Evolutionary conservation across 2,113 vertebrate genomes (phyloP), one percentile per base, ranked within the genome.

Genomic region (Melanostigma gelatinosum): DNA sequence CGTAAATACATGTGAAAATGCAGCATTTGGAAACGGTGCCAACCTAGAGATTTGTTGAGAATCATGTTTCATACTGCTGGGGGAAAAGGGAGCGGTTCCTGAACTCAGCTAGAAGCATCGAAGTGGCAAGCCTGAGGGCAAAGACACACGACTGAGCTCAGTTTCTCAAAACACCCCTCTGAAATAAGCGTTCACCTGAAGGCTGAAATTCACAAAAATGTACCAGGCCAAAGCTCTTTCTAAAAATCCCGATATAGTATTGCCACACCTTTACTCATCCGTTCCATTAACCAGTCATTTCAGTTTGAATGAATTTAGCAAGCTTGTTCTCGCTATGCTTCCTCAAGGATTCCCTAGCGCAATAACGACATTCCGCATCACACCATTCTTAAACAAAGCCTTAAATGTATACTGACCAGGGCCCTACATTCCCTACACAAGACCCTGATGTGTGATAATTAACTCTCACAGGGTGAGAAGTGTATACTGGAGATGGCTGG

Each of bases 1-100:
- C 18, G 4, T 86, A 80, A 75, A 83, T 72, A 74, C 50, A 75
- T 64, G 52, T 74, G 48, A 77, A 86, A 77, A 85, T 77, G 42
- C 67, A 46, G 52, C 52, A 68, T 79, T 84, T 79, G 38, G 79
- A 79, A 4, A 1, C 40, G 24, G 60, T 74, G 74, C 68, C 78
- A 85, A 85, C 34, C 7, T 3, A 55, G 69, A 83, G 66, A 78
- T 83, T 85, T 71, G 60, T 36, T 63, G 32, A 64, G 69, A 77
- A 72, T 61, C 8, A 63, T 54, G 40, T 87, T 82, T 76, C n/a
- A 77, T 75, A 74, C 79, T 29, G 27, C 6, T 6, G 64, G 63
- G 22, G 65, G 61, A 46, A 4, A 72, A 20, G 7, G 38, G 11
- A 44, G 38, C 29, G n/a, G 15, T 65, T 65, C 55, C 20, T 52